Base-by-base conservation (phyloP, 2,797 vertebrate species). In the Typhlichthys subterraneus region DNA sequence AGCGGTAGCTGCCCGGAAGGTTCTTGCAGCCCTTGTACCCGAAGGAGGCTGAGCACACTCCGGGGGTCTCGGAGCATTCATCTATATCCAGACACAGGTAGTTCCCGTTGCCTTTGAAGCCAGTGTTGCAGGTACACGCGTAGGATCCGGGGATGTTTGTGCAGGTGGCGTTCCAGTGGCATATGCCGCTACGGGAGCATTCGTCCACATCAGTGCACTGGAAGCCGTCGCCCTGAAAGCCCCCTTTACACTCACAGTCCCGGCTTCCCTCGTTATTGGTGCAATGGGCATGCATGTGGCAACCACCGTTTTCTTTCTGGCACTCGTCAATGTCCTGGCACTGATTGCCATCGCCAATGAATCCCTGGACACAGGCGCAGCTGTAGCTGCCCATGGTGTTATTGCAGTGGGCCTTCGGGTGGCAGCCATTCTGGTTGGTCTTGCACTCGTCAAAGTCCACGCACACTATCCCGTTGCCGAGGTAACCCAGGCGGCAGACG, bases 161-260 rank as follows among this genome's bases (percentile, higher is more conserved):
- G 68, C 94, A 95, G 17, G 91, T 92, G 45, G 94, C 94, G 2
- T 93, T 92, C 94, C 94, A 95, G 57, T 95, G 94, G 76, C 94
- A 95, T 60, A 80, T 87, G 13, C 64, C 57, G 3, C 45, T 48
- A 8, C 1, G 73, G 1, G 51, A 2, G 14, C 94, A 95, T 77
- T 95, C 93, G 2, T 95, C 74, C 13, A 81, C 31, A 68, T 95
- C 94, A 0, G 33, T 14, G 46, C 94, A 95, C 29, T 79, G 63
- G 47, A 91, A 85, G 12, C 93, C 94, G 9, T 91, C 73, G 9
- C 94, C 94, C 0, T 0, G 68, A 54, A 93, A 95, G n/a, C 94
- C 94, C 0, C 0, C 12, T 70, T 57, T 83, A 68, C 94, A 95
- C n/a, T 23, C 48, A 63, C 94, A 95, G 2, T 12, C 65, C 48